Percentiles rank a stretch among this genome's conserved stretches.
These are phyloP conservation scores for Serripes groenlandicus DNA, from an alignment of 2,888 invertebrate species.

Conservation along the genomic window DNA sequence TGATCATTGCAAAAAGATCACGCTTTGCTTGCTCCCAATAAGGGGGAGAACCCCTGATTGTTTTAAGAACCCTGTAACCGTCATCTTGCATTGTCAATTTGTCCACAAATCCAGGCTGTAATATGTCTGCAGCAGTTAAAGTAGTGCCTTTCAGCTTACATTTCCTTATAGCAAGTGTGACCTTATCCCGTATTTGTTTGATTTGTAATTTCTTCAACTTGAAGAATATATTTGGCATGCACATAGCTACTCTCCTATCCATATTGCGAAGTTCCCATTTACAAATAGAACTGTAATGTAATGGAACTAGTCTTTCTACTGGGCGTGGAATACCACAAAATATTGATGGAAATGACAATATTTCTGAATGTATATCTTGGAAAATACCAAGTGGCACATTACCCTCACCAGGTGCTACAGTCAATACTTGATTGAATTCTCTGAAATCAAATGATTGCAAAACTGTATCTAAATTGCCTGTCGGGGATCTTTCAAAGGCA, in stretches of 20 bases:
- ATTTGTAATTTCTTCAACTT: slow-evolving; percentile 45
- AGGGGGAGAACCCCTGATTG: slow-evolving; percentile 43
- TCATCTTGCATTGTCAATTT: slow-evolving; percentile 41
- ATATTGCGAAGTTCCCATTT: slow-evolving; percentile 47
- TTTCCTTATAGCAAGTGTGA: slow-evolving; percentile 37
- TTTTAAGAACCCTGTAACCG: slow-evolving; percentile 39
- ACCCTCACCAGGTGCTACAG: slow-evolving; percentile 36
- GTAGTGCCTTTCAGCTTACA: slow-evolving; percentile 41
- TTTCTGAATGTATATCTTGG: slow-evolving; percentile 34
- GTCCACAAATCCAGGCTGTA: slow-evolving; percentile 16
- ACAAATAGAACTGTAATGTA: slow-evolving; percentile 41
- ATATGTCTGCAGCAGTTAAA: slow-evolving; percentile 39
- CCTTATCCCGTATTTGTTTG: slow-evolving; percentile 44
- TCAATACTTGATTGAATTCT: slow-evolving; percentile 43
- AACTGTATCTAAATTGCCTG: slow-evolving; percentile 33
- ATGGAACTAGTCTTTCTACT: slow-evolving; percentile 20
- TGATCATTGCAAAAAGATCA: slow-evolving; percentile 48
- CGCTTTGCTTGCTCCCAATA: slow-evolving; percentile 48
- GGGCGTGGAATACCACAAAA: slow-evolving; percentile 26
- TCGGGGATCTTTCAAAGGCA: slow-evolving; percentile 1
- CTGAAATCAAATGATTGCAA: slow-evolving; percentile 48
- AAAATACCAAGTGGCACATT: slow-evolving; percentile 35
- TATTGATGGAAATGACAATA: slow-evolving; percentile 38
- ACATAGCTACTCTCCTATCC: slow-evolving; percentile 36
- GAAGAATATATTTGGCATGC: slow-evolving; percentile 40